Conservation (phyloP, 2,888 invertebrate genomes). For the Pandemis cinnamomeana region DNA sequence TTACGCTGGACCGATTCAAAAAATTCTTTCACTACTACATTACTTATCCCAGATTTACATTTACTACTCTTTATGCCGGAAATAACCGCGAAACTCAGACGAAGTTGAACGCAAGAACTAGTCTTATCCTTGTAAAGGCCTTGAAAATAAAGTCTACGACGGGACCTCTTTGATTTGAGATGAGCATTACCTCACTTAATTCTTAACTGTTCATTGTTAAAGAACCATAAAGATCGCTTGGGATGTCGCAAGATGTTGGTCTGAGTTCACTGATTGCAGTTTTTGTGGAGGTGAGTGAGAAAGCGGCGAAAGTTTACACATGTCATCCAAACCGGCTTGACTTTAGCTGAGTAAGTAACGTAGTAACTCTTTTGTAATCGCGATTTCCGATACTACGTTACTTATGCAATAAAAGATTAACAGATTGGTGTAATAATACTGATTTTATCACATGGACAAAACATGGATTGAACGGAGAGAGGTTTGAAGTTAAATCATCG, state of each 20-base stretch:
- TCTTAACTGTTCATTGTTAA: neutral
- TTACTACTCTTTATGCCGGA: too few relatives aligned
- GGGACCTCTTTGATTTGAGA: neutral
- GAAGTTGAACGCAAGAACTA: too few relatives aligned
- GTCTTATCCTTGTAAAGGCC: neutral
- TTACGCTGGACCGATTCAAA: too few relatives aligned
- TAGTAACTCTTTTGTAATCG: constrained; percentile 59
- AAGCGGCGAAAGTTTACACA: constrained; percentile 75
- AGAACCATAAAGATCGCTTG: constrained; percentile 14
- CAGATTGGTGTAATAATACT: neutral
- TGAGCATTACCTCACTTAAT: neutral
- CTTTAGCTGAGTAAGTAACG: constrained; percentile 18
- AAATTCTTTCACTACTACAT: too few relatives aligned
- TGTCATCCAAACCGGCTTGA: constrained; percentile 65
- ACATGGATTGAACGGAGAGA: neutral
- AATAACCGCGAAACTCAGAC: too few relatives aligned
- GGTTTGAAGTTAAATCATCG: neutral
- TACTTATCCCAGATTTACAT: too few relatives aligned
- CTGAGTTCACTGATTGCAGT: constrained; percentile 57
- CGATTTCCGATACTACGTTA: constrained; percentile 48
- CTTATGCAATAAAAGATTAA: constrained; percentile 11
- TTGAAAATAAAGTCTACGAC: neutral
- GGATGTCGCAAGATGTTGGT: neutral
- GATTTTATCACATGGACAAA: constrained; percentile 2
- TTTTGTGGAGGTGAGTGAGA: constrained; percentile 72